These are phyloP conservation scores for Megalops cyprinoides DNA, from an alignment of 2,797 vertebrate species.

Conservation along the genomic window DNA sequence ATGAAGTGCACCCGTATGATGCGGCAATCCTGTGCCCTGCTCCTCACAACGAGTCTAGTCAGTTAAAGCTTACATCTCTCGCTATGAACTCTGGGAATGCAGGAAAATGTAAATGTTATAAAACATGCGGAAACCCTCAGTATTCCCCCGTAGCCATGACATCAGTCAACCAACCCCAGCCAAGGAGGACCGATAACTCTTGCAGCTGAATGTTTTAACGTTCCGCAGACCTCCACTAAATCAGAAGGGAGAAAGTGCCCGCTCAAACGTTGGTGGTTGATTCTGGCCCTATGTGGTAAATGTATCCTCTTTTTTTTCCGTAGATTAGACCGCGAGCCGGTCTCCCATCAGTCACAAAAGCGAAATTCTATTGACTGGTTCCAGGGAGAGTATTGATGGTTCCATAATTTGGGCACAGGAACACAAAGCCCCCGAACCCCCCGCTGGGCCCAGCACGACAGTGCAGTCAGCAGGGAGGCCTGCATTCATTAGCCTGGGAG, in stretches of 20 bases:
- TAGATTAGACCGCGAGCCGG: conserved; percentile 77
- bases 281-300: conserved; percentile 64
- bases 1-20: neutral
- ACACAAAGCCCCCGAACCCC: conserved; percentile 76
- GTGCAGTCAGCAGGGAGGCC: conserved; percentile 81
- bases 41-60: conserved; percentile 44
- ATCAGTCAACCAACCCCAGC: neutral
- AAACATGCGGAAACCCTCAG: neutral
- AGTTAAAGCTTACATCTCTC: conserved; percentile 9
- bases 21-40: neutral
- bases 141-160: neutral
- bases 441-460: conserved; percentile 82
- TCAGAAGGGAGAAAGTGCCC: neutral
- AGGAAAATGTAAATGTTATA: neutral
- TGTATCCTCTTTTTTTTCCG: conserved; percentile 56
- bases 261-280: conserved; percentile 13
- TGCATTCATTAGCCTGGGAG: conserved; percentile 85
- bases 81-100: neutral
- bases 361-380: conserved; percentile 79
- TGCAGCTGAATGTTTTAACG: neutral
- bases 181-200: neutral
- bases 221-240: neutral
- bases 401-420: conserved; percentile 84
- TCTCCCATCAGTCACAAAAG: conserved; percentile 77
- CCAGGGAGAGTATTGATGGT: conserved; percentile 82